phyloP scores from a whole-genome alignment of 2,888 invertebrate genomes.

The Heteromyza rotundicornis region DNA sequence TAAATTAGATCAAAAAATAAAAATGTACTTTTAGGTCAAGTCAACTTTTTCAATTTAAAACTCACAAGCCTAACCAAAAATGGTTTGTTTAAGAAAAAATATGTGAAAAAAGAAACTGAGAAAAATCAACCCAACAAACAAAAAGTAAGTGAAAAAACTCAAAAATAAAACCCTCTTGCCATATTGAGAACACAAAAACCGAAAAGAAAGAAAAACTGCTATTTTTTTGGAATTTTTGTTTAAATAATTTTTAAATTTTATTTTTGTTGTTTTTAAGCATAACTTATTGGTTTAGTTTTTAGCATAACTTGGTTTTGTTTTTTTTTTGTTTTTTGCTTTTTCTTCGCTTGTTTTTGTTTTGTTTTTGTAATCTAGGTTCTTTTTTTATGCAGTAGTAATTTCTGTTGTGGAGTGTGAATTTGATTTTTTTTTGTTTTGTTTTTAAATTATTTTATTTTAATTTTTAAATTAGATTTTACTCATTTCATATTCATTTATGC shows the following conservation, averaged over 20 bases:
- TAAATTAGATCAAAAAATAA: too few relatives aligned
- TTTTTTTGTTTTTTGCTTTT: not conserved
- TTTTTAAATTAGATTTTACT: not conserved
- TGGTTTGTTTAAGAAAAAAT: not conserved
- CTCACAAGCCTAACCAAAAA: too few relatives aligned
- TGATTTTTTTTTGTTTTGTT: not conserved
- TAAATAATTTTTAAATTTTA: constrained; percentile 4
- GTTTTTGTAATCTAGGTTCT: not conserved
- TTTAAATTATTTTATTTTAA: not conserved
- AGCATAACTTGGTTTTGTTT: not conserved
- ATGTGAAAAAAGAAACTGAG: not conserved
- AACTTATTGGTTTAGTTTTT: constrained; percentile 1
- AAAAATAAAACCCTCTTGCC: too few relatives aligned
- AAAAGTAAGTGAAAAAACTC: too few relatives aligned
- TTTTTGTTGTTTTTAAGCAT: not conserved
- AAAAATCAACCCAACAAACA: not conserved
- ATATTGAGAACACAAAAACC: not conserved
- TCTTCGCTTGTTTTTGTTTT: not conserved
- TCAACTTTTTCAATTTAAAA: too few relatives aligned
- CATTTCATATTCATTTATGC: not conserved
- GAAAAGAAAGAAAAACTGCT: not conserved
- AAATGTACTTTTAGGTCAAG: too few relatives aligned
- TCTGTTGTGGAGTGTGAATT: not conserved
- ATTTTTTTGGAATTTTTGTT: not conserved
- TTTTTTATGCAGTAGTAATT: not conserved